phyloP scores from a whole-genome alignment of 2,888 invertebrate species.

The Watsonalla cultraria region DNA sequence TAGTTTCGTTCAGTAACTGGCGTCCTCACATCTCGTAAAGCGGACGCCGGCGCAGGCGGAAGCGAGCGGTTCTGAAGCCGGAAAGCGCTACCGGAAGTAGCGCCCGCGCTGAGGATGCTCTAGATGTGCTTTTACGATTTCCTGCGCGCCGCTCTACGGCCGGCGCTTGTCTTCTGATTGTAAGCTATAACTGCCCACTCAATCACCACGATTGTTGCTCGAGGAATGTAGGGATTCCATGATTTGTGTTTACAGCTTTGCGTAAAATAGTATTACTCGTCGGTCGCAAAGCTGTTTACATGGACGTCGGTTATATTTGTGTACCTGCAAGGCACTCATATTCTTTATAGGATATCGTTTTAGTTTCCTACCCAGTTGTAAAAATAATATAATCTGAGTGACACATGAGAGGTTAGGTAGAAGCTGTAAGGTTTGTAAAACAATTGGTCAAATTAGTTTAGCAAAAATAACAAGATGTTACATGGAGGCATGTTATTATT shows the following conservation, averaged over 20 bases:
- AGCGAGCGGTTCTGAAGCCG: constrained; percentile 51
- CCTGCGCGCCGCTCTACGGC: constrained; percentile 51
- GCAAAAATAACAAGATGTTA: neutral
- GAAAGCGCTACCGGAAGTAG: constrained; percentile 69
- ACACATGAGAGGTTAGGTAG: neutral
- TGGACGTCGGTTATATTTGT: no score
- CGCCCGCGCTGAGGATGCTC: constrained; percentile 51
- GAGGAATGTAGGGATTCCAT: constrained; percentile 13
- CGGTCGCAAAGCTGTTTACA: no score
- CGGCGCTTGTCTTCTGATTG: constrained; percentile 30
- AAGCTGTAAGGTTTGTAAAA: neutral
- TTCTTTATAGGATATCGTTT: no score
- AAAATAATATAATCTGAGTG: no score
- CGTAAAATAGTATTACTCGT: no score
- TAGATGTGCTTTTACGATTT: constrained; percentile 75
- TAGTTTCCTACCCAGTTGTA: no score
- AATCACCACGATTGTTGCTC: constrained; percentile 29
- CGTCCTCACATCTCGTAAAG: constrained; percentile 43
- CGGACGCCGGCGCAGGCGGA: constrained; percentile 55
- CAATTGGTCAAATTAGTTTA: neutral
- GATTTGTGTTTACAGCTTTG: neutral
- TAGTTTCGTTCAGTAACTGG: constrained; percentile 38
- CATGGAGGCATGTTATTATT: neutral
- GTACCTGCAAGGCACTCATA: no score
- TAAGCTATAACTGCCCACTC: constrained; percentile 40